Evolutionary conservation across 2,113 vertebrate genomes (phyloP), one percentile per base, ranked within the genome.

Genomic region (Sander lucioperca): DNA sequence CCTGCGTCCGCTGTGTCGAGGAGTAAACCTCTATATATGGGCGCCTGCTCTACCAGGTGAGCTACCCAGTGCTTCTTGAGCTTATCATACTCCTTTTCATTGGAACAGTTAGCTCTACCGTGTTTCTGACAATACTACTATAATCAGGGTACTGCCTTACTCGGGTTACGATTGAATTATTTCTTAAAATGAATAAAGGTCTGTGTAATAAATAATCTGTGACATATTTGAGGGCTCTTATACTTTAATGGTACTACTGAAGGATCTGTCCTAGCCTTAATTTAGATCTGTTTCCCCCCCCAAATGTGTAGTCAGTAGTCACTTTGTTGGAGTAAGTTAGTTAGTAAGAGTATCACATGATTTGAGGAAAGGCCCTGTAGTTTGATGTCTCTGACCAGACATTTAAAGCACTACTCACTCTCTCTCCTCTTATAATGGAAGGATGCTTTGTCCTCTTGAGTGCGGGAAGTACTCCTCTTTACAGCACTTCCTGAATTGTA

Each of bases 391-490:
- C 65, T 13, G 0, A 73, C 12, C 47, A 75, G 72, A 64, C 66
- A 65, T 36, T 80, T 70, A 65, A 79, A 67, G 58, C 48, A n/a
- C 57, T 39, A 19, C 64, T 45, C 23, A 19, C 54, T 50, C 65
- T 67, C 54, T 53, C 58, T 67, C 27, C 4, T 43, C 58, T 54
- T 51, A 61, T 89, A 82, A 90, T 70, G 70, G 82, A 90, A 45
- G 68, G 56, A 85, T 48, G 54, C 27, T 80, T 74, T 84, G 50
- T 58, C 47, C 79, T 73, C 75, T 74, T 54, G 39, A 87, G 78
- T 72, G 77, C 78, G 54, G 91, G 91, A 93, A 90, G 82, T 62
- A 30, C 50, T 85, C 18, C 21, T 75, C 61, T 83, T 33, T 72
- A 80, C 53, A 80, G 76, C 59, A 64, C 85, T 90, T 91, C 72